Evolutionary conservation across 2,113 vertebrate genomes (phyloP).

Genomic region (Rhynchomys soricoides): DNA sequence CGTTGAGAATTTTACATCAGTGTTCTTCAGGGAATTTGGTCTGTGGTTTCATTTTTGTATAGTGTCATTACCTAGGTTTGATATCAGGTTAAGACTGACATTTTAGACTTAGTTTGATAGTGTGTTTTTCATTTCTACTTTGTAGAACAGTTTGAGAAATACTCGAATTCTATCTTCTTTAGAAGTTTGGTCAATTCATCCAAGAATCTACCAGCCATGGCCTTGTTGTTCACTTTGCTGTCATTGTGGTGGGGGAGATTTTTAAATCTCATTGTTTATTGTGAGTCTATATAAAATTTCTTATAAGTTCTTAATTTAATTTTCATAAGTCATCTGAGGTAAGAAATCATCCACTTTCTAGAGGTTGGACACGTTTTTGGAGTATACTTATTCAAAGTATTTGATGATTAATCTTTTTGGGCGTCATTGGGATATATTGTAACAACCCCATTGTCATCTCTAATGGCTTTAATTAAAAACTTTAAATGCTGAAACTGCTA

Average conservation of each 20-base stretch:
- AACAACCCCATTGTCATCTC: neutral
- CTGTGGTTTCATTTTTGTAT: neutral
- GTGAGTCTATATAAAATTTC: neutral
- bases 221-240: neutral
- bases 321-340: neutral
- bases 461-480: neutral
- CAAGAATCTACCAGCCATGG: neutral
- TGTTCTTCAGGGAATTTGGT: neutral
- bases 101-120: neutral
- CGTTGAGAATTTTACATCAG: neutral
- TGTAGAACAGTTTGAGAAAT: neutral
- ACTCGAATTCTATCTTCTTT: neutral
- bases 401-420: neutral
- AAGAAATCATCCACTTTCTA: neutral
- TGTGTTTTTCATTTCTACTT: neutral
- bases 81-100: neutral
- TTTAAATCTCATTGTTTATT: neutral
- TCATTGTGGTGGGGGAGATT: neutral
- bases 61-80: neutral
- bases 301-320: neutral
- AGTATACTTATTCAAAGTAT: no score
- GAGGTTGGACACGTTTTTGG: neutral
- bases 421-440: neutral
- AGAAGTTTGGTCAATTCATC: neutral
- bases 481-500: neutral